phyloP scores from a whole-genome alignment of 2,113 vertebrate species.

The Meriones unguiculatus region DNA sequence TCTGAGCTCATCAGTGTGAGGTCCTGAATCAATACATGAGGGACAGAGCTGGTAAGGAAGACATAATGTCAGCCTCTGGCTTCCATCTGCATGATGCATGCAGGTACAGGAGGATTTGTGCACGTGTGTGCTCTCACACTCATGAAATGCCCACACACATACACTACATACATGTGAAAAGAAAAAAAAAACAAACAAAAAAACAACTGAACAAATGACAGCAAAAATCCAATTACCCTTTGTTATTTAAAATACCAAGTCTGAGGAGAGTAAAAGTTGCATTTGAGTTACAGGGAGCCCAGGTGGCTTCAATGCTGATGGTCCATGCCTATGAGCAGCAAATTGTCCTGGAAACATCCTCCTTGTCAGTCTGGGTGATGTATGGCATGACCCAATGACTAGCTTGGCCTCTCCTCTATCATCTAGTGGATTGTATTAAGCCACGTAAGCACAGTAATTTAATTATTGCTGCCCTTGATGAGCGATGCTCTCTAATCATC shows the following conservation, averaged over 20 bases:
- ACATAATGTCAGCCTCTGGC: not conserved
- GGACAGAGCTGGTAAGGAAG: not conserved
- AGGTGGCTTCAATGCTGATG: not conserved
- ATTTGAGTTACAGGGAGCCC: not conserved
- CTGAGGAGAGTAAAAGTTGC: not conserved
- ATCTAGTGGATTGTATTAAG: not conserved
- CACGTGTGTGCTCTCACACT: not conserved
- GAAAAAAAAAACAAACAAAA: too few relatives aligned
- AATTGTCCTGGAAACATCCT: not conserved
- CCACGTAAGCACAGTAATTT: not conserved
- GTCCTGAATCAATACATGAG: not conserved
- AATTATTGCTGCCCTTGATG: conserved; percentile 57
- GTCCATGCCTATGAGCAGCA: not conserved
- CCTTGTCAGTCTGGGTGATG: not conserved
- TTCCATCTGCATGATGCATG: not conserved
- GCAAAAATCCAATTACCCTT: not conserved
- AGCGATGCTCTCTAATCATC: conserved; percentile 22
- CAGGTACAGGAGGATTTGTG: not conserved
- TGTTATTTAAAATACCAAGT: not conserved
- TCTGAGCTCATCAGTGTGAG: not conserved
- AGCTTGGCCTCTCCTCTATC: not conserved
- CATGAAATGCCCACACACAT: too few relatives aligned
- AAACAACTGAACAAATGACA: not conserved
- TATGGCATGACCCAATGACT: not conserved
- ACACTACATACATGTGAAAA: not conserved